Base-by-base conservation (phyloP, 2,797 vertebrate species). In the Coilia nasus region DNA sequence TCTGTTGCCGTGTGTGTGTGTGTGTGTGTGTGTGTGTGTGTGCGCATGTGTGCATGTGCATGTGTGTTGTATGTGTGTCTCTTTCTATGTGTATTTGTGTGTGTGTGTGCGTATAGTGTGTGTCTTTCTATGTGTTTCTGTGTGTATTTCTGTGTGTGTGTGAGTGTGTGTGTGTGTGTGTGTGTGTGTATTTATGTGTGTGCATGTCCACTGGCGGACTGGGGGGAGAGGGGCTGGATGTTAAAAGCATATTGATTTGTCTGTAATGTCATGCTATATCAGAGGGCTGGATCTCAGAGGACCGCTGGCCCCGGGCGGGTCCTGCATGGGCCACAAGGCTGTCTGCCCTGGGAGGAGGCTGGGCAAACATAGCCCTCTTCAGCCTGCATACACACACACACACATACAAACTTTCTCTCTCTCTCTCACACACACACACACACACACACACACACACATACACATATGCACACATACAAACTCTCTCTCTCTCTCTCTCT, bases 191-290 rank as follows among this genome's bases (percentile, higher is more conserved):
- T 12, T 64, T 67, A 28, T 35, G 28, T 71, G 64, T 71, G 64
- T 71, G 64, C 31, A 15, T 75, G 67, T 75, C 5, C 11, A 19
- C 67, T 75, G 67, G 28, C 67, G 35, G 28, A 19, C 31, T 5
- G 62, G 67, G 67, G 92, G 88, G 86, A 28, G 91, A 91, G 93
- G 92, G 93, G 93, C 95, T 94, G 93, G 94, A 94, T 95, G 95
- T 95, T 95, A 95, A 95, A 96, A 95, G 94, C 94, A 95, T 95
- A 96, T 95, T 94, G 95, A 96, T 96, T 95, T 93, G 93, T 92
- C 94, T 93, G 93, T 94, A 95, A 94, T 94, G 93, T 94, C 93
- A 92, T 95, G 93, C 93, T 95, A 93, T 91, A 93, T 95, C 92
- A 89, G 92, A 93, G 93, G 94, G 94, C 94, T 95, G 95, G 94